phyloP scores from a whole-genome alignment of 2,113 vertebrate species.

The Megaptera novaeangliae region DNA sequence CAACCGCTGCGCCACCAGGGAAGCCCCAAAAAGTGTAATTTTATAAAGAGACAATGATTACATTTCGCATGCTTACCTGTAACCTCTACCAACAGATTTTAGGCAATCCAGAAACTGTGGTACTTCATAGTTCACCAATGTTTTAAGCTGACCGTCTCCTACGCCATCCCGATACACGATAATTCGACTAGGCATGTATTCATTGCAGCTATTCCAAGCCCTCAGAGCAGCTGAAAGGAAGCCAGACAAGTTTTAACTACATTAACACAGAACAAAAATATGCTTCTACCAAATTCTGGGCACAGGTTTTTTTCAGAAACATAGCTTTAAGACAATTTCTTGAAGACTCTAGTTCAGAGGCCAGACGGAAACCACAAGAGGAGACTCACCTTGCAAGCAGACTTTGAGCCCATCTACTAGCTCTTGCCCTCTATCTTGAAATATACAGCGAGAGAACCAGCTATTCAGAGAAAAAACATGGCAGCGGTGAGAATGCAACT shows the following conservation, averaged over 20 bases:
- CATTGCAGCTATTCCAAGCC: conserved; percentile 87
- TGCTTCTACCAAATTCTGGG: background rate
- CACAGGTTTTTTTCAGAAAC: fast-evolving
- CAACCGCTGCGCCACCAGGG: too few relatives aligned
- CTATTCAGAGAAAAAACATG: conserved; percentile 72
- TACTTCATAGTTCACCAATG: conserved; percentile 91
- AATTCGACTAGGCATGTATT: conserved; percentile 88
- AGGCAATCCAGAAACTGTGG: conserved; percentile 91
- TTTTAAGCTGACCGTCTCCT: conserved; percentile 92
- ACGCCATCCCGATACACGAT: conserved; percentile 95
- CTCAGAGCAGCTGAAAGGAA: conserved; percentile 85
- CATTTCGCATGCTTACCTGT: conserved; percentile 81
- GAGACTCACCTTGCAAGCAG: conserved; percentile 85
- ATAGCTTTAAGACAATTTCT: background rate
- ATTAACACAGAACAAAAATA: background rate
- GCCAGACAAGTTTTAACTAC: background rate
- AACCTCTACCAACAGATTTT: conserved; percentile 85
- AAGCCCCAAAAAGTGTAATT: background rate
- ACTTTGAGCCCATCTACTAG: conserved; percentile 93
- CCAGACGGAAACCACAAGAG: background rate
- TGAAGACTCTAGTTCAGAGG: background rate
- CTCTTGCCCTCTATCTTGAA: conserved; percentile 92
- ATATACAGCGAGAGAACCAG: conserved; percentile 94
- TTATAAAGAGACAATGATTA: background rate
- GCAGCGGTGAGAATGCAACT: fast-evolving